These are phyloP conservation scores for Sinocyclocheilus rhinocerous DNA, from an alignment of 2,113 vertebrate species.

Conservation along the genomic window DNA sequence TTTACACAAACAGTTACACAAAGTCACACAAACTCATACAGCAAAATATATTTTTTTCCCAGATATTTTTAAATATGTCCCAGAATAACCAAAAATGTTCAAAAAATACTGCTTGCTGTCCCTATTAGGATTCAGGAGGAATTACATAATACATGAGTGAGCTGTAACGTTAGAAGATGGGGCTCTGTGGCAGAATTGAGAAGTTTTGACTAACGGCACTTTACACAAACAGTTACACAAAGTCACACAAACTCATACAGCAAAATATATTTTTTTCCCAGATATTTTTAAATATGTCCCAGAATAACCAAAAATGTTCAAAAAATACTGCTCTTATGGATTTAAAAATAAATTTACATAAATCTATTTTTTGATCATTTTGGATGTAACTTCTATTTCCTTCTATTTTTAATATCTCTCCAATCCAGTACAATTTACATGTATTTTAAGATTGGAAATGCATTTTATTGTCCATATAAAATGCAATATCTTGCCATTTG, in stretches of 20 bases:
- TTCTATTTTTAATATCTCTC: too few species aligned
- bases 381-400: too few species aligned
- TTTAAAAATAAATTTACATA: too few species aligned
- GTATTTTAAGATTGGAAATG: neutral
- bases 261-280: neutral
- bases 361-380: too few species aligned
- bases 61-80: neutral
- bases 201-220: too few species aligned
- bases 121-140: conserved; percentile 2
- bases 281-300: neutral
- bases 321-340: neutral
- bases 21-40: too few species aligned
- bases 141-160: conserved; percentile 3
- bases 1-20: too few species aligned
- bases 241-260: too few species aligned
- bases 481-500: neutral
- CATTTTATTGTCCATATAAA: neutral
- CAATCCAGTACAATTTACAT: too few species aligned
- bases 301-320: neutral
- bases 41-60: neutral
- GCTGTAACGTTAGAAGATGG: too few species aligned
- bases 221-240: too few species aligned
- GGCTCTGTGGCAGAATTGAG: too few species aligned
- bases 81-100: neutral
- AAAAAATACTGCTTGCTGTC: conserved; percentile 20